phyloP scores from a whole-genome alignment of 2,888 invertebrate species.

The Caenorhabditis virilis region DNA sequence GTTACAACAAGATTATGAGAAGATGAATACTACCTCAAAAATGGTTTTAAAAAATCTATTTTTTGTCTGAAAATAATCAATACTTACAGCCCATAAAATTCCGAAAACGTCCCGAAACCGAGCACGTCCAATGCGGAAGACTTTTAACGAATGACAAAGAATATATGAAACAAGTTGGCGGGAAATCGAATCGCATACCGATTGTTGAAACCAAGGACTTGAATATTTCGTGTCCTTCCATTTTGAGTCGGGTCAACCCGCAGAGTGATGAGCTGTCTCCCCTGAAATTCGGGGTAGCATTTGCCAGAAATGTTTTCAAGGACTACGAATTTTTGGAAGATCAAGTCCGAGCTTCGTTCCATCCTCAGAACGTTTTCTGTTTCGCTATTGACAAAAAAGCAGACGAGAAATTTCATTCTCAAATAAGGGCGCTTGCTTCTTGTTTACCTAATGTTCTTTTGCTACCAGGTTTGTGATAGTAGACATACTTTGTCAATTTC shows the following conservation, averaged over 20 bases:
- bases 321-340: conserved; percentile 47
- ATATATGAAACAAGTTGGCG: conserved; percentile 12
- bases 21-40: too few species aligned
- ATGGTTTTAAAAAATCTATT: neutral
- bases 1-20: neutral
- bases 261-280: neutral
- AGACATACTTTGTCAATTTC: too few species aligned
- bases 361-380: conserved; percentile 46
- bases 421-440: conserved; percentile 24
- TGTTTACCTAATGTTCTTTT: conserved; percentile 30
- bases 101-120: conserved; percentile 20
- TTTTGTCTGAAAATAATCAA: neutral
- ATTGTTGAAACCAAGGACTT: conserved; percentile 8
- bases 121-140: conserved; percentile 22
- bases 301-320: conserved; percentile 41
- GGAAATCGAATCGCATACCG: conserved; percentile 12
- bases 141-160: conserved; percentile 18
- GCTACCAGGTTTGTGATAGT: too few species aligned
- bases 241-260: conserved; percentile 18
- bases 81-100: conserved; percentile 3
- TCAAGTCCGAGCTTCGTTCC: conserved; percentile 38
- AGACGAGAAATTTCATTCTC: conserved; percentile 19
- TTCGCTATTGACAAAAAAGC: conserved; percentile 44
- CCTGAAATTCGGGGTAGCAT: conserved; percentile 26
- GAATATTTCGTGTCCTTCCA: conserved; percentile 22